Evolutionary conservation across 2,888 invertebrate genomes (phyloP), one percentile per base, ranked within the genome.

Genomic region (Lycophotia porphyrea): DNA sequence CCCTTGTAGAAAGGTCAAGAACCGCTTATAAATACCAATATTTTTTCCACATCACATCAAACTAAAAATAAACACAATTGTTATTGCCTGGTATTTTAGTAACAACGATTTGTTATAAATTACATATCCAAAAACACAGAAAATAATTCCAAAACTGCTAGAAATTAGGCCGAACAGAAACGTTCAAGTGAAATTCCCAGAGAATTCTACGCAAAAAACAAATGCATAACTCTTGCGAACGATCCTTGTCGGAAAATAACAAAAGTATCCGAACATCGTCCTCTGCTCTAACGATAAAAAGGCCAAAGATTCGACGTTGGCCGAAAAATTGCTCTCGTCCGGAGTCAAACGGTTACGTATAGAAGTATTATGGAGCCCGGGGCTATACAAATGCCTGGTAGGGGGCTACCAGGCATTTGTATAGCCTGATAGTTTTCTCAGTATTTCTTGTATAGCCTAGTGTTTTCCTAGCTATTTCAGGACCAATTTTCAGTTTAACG

Each of bases 171-270:
- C 24, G 18, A 61, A 61, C 31, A 63, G 55, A 69, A 64, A 74
- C 21, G 73, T 68, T 34, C 13, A 63, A 72, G 44, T 18, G 42
- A 70, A 74, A 47, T 24, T 47, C 34, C 27, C 34, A 55, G 52
- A n/a, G 61, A 77, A 78, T 83, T 78, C 66, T 34, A 58, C 64
- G 47, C 69, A 83, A 86, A 84, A 85, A 86, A 87, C 83, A 86
- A 85, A 86, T 86, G 86, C 81, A 86, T 87, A 86, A 86, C 84
- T 85, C 87, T 77, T 76, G 58, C 74, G 72, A 87, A 85, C 80
- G 76, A 85, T 81, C 67, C 79, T 64, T 74, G 78, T 67, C 76
- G 75, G 75, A 76, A 86, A 83, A 86, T 87, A 87, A 86, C 81
- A 85, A 84, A 82, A 83, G 83, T 85, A 84, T 84, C 65, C 36